A percentile compares a stretch with the other conserved stretches of the same genome.
phyloP scores from a whole-genome alignment of 2,888 invertebrate genomes.

The Hirtodrosophila alboralis region DNA sequence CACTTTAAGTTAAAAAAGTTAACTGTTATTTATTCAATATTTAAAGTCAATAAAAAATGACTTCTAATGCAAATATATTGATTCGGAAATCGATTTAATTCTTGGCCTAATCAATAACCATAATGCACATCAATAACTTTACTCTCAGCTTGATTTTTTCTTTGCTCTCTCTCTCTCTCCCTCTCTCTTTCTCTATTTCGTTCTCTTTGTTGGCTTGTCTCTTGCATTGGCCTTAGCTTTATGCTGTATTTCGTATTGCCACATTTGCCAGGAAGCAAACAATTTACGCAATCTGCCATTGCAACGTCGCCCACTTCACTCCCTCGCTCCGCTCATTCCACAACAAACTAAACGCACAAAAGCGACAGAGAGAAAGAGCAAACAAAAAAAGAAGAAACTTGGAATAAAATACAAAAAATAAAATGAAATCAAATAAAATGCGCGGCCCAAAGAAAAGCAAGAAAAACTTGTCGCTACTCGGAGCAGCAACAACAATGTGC shows the following conservation, averaged over 20 bases:
- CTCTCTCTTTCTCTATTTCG: constrained; percentile 2
- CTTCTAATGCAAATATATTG: constrained; percentile 23
- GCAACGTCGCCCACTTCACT: constrained; percentile 38
- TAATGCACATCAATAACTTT: constrained; percentile 35
- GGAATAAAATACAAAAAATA: constrained; percentile 63
- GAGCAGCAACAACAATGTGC: constrained; percentile 23
- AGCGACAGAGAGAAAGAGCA: constrained; percentile 26
- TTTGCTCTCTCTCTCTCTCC: neutral
- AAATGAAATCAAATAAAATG: constrained; percentile 72
- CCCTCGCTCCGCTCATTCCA: constrained; percentile 2
- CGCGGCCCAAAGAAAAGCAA: constrained; percentile 61
- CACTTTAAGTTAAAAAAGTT: constrained; percentile 1
- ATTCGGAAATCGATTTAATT: constrained; percentile 25
- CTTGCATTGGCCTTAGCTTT: constrained; percentile 25
- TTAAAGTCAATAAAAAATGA: constrained; percentile 1
- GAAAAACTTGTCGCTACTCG: constrained; percentile 52
- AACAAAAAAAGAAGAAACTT: constrained; percentile 22
- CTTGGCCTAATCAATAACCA: constrained; percentile 49
- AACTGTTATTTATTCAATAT: too few species aligned
- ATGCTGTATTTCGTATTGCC: constrained; percentile 33
- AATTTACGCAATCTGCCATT: constrained; percentile 73
- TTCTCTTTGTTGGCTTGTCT: constrained; percentile 7
- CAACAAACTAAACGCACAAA: constrained; percentile 44
- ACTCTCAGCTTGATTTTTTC: constrained; percentile 1
- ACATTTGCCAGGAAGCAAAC: constrained; percentile 71